These are phyloP conservation scores for Drepana arcuata DNA, from an alignment of 1,140 invertebrate species.

Conservation along the genomic window DNA sequence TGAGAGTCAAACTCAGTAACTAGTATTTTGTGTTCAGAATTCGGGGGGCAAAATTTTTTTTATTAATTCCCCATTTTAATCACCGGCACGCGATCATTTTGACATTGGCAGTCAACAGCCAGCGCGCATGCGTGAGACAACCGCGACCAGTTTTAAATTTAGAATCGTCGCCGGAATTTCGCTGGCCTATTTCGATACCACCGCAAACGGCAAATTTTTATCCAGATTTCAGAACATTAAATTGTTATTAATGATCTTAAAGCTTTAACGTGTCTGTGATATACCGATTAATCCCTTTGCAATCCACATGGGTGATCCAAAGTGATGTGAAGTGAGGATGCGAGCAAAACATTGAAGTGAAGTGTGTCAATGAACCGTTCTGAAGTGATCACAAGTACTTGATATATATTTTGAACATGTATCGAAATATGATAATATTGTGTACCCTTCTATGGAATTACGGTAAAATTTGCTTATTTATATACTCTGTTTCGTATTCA, in stretches of 20 bases:
- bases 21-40: too few species aligned
- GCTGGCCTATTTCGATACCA: conserved; percentile 48
- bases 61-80: too few species aligned
- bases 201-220: conserved; percentile 39
- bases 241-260: conserved; percentile 14
- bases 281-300: background rate
- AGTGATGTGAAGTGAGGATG: conserved; percentile 14
- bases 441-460: too few species aligned
- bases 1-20: too few species aligned
- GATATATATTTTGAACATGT: too few species aligned
- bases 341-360: too few species aligned
- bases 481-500: too few species aligned
- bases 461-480: too few species aligned
- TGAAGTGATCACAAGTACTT: too few species aligned
- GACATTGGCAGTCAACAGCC: conserved; percentile 16
- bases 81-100: conserved; percentile 9
- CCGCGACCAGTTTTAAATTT: conserved; percentile 56
- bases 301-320: too few species aligned
- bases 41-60: too few species aligned
- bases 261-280: conserved; percentile 5
- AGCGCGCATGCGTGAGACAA: conserved; percentile 47
- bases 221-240: conserved; percentile 12
- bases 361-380: background rate
- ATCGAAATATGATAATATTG: too few species aligned
- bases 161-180: conserved; percentile 49